These are phyloP conservation scores for Leptodirus hochenwartii DNA, from an alignment of 2,888 invertebrate genomes.

Conservation along the genomic window DNA sequence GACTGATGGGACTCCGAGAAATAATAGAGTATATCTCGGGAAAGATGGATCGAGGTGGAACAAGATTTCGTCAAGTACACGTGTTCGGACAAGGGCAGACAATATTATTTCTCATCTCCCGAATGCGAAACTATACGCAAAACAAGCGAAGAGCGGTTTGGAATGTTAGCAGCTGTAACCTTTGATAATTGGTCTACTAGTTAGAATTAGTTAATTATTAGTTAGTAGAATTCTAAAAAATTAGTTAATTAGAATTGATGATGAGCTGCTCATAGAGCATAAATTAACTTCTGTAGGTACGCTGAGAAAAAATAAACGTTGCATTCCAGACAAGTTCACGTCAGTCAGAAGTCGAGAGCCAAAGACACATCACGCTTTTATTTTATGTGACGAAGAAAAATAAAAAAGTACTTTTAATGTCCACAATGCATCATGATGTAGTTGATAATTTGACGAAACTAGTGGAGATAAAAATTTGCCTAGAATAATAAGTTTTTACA, in stretches of 20 bases:
- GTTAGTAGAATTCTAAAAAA: too few species aligned
- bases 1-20: too few species aligned
- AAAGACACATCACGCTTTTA: neutral
- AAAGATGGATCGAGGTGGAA: conserved; percentile 4
- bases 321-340: neutral
- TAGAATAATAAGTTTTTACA: conserved; percentile 1
- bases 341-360: neutral
- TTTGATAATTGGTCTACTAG: conserved; percentile 1
- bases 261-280: too few species aligned
- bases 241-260: too few species aligned
- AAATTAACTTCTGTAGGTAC: too few species aligned
- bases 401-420: neutral
- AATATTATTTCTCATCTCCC: conserved; percentile 3
- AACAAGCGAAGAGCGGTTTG: neutral
- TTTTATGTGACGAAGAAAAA: neutral
- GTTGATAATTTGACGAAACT: neutral
- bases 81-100: conserved; percentile 3
- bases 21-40: neutral
- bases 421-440: too few species aligned
- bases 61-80: neutral
- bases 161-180: too few species aligned
- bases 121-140: neutral
- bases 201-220: neutral
- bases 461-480: conserved; percentile 1
- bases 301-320: conserved; percentile 2